Evolutionary conservation across 2,797 vertebrate species (phyloP), one percentile per base, ranked within the genome.

Genomic region (Martes flavigula): DNA sequence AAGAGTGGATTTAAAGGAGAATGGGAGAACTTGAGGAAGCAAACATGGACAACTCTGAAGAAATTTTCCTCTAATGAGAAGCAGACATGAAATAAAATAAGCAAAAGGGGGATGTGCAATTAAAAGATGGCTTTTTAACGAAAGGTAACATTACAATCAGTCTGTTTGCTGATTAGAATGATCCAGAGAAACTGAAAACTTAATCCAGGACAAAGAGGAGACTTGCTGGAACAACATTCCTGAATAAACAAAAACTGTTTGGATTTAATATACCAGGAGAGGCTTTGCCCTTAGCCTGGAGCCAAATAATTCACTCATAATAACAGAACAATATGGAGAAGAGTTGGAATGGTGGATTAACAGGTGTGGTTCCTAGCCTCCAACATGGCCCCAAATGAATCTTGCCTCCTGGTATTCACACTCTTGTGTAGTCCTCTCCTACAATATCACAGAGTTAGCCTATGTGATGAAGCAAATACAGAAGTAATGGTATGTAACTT

Each of bases 1-100:
- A 94, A 75, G n/a, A 96, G 7, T 35, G 21, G 70, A 60, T 46
- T 86, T 85, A 94, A 94, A 46, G 70, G 35, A 95, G 30, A 93
- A 66, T 13, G 46, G 35, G 7, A 58, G 21, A 90, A 90, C 3
- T 64, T 13, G 35, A 60, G 8, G 81, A 14, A n/a, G 72, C 11
- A 91, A 94, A 86, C 78, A 92, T 2, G 15, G 38, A 46, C 35
- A 75, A 82, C 13, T n/a, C 25, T 40, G 21, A 12, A 91, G 38
- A 96, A 64, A 89, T 77, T 46, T 68, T 90, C 30, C 60, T 54
- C 1, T 58, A 83, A 92, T 5, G 4, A 82, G 35, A 73, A 66
- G 32, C 13, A 70, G 91, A 82, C 77, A 56, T 8, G 23, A 90
- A 94, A 68, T 78, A 78, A 88, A 88, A 79, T 18, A 81, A 78